phyloP scores from a whole-genome alignment of 1,140 invertebrate genomes.

The Paralvinella palmiformis region DNA sequence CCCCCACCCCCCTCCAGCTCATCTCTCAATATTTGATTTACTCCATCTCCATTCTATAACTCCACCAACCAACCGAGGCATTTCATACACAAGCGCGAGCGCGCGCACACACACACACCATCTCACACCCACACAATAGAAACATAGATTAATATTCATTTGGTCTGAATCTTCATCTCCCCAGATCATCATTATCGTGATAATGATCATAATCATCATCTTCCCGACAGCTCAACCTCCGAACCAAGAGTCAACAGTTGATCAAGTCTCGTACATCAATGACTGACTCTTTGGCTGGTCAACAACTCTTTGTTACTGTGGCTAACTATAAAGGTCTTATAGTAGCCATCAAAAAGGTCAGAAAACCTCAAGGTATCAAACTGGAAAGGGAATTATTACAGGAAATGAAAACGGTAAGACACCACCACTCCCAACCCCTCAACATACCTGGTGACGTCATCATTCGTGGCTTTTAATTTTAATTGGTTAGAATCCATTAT shows the following conservation, averaged over 20 bases:
- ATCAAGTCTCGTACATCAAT: too few species aligned
- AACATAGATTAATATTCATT: too few species aligned
- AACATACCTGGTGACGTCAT: neutral
- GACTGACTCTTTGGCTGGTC: neutral
- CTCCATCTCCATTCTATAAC: too few species aligned
- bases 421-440: neutral
- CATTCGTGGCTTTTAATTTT: neutral
- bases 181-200: neutral
- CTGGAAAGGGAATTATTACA: slow-evolving; percentile 4
- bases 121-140: too few species aligned
- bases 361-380: slow-evolving; percentile 9
- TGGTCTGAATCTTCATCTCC: too few species aligned
- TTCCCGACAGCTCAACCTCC: neutral
- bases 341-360: slow-evolving; percentile 4
- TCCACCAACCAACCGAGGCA: too few species aligned
- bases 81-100: too few species aligned
- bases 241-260: neutral
- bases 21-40: too few species aligned
- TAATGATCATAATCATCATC: neutral
- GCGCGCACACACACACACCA: too few species aligned
- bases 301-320: slow-evolving; percentile 4
- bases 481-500: neutral
- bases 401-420: slow-evolving; percentile 13
- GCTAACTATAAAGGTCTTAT: slow-evolving; percentile 7
- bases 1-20: too few species aligned